Percentiles rank a stretch among this genome's conserved stretches.
phyloP scores from a whole-genome alignment of 2,888 invertebrate genomes.

The Drosophila anomalipes region DNA sequence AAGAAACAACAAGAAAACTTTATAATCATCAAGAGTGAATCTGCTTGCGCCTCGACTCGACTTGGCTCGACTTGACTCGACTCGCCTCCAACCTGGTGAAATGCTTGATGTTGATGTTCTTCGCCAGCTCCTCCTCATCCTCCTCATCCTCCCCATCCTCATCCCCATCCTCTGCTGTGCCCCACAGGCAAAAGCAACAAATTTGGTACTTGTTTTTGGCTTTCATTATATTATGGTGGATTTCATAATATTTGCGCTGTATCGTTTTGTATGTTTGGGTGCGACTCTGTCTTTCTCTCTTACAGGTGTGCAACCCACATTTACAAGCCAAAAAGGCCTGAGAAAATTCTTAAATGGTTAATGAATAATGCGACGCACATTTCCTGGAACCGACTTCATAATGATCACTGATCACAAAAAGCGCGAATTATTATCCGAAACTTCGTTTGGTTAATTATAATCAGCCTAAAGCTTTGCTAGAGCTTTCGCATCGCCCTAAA shows the following conservation, averaged over 20 bases:
- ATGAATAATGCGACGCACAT: constrained; percentile 64
- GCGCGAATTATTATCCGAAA: constrained; percentile 24
- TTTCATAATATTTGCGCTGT: constrained; percentile 77
- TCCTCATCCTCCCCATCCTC: constrained; percentile 23
- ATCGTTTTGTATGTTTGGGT: constrained; percentile 18
- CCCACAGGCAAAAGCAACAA: constrained; percentile 23
- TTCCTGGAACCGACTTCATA: constrained; percentile 62
- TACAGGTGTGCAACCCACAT: constrained; percentile 77
- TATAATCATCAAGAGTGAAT: constrained; percentile 81
- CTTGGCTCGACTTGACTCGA: constrained; percentile 8
- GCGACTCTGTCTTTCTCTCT: constrained; percentile 45
- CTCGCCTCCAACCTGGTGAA: constrained; percentile 59
- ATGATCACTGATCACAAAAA: constrained; percentile 27
- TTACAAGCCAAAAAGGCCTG: constrained; percentile 52
- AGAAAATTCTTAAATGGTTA: constrained; percentile 64
- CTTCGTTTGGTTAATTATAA: not conserved
- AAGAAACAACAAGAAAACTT: constrained; percentile 62
- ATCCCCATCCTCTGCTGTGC: not conserved
- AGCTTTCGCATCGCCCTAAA: constrained; percentile 33
- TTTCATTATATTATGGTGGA: constrained; percentile 60
- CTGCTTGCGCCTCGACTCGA: constrained; percentile 53
- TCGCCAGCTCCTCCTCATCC: constrained; percentile 23
- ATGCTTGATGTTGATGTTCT: constrained; percentile 44
- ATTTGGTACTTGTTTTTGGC: constrained; percentile 43
- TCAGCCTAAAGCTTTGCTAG: constrained; percentile 20